These are phyloP conservation scores for Graphium colonna DNA, from an alignment of 2,888 invertebrate species.

Conservation along the genomic window DNA sequence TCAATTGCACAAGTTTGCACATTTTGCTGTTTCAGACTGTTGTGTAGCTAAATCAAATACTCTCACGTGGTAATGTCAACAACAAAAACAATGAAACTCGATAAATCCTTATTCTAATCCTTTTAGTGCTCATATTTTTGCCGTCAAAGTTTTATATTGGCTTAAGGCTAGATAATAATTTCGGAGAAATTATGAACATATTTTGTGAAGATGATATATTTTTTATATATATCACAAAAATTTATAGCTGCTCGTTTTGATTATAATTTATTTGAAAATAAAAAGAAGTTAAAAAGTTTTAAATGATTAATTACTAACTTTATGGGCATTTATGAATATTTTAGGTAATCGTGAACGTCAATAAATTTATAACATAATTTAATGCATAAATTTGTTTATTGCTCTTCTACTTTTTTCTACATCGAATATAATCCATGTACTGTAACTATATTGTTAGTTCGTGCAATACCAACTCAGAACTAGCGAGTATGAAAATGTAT, in stretches of 20 bases:
- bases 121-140: too few species aligned
- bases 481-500: too few species aligned
- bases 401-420: neutral
- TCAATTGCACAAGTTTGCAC: slow-evolving; percentile 74
- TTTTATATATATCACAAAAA: neutral
- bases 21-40: slow-evolving; percentile 70
- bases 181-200: too few species aligned
- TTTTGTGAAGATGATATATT: neutral
- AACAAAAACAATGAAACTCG: neutral
- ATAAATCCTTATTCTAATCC: neutral
- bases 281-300: neutral
- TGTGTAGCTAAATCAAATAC: slow-evolving; percentile 33
- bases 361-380: neutral
- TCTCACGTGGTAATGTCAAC: slow-evolving; percentile 1
- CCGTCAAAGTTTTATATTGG: too few species aligned
- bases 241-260: neutral
- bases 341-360: too few species aligned
- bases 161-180: too few species aligned
- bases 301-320: too few species aligned
- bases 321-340: too few species aligned
- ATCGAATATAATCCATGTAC: slow-evolving; percentile 28
- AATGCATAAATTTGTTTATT: too few species aligned
- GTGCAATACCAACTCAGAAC: slow-evolving; percentile 45
- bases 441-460: slow-evolving; percentile 30
- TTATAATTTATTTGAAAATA: neutral